These are phyloP conservation scores for Passer montanus DNA, from an alignment of 2,113 vertebrate species.

Conservation along the genomic window DNA sequence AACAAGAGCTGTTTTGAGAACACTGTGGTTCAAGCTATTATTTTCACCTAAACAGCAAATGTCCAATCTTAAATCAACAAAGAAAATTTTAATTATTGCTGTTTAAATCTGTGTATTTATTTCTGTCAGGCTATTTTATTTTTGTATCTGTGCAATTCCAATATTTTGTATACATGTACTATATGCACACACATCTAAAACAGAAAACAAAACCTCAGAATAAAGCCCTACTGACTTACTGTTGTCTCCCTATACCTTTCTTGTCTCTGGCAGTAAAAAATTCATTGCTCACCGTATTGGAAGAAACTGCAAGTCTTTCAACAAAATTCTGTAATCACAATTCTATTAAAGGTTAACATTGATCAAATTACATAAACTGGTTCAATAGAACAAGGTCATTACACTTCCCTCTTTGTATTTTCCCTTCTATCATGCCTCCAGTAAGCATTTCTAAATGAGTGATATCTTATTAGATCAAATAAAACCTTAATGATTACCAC, in stretches of 20 bases:
- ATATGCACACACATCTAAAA: neutral
- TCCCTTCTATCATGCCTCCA: neutral
- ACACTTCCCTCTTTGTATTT: slow-evolving; percentile 17
- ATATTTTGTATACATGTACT: neutral
- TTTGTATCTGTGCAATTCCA: neutral
- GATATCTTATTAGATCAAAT: slow-evolving; percentile 6
- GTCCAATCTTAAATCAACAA: neutral
- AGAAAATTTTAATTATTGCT: neutral
- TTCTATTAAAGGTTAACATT: slow-evolving; percentile 47
- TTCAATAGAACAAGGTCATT: slow-evolving; percentile 60
- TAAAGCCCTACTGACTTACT: neutral
- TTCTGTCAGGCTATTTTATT: neutral
- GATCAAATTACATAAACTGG: slow-evolving; percentile 58
- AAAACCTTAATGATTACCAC: slow-evolving; percentile 11
- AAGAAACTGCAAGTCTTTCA: slow-evolving; percentile 44
- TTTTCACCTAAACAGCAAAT: neutral
- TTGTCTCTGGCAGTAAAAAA: neutral
- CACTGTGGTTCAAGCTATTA: neutral
- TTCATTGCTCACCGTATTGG: neutral
- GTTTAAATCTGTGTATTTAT: neutral
- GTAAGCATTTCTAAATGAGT: slow-evolving; percentile 12
- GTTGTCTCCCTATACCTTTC: neutral
- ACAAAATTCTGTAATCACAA: slow-evolving; percentile 35
- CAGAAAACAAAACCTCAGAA: neutral
- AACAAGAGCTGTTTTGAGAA: neutral